Percentiles rank a stretch among this genome's conserved stretches.
phyloP scores from a whole-genome alignment of 2,797 vertebrate genomes.

The Sciurus vulgaris region DNA sequence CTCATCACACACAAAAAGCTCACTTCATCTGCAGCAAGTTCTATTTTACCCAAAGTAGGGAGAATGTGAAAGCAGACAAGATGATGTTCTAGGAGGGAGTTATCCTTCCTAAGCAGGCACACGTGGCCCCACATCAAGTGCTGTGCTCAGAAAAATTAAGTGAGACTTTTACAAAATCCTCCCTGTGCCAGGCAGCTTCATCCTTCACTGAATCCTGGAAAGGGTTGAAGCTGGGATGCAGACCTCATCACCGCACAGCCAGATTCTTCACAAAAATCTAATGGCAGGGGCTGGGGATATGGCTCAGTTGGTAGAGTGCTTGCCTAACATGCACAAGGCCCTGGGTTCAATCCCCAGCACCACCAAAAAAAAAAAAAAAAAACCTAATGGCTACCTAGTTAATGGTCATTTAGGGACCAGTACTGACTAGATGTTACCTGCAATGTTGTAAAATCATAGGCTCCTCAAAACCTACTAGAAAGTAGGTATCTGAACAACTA shows the following conservation, averaged over 20 bases:
- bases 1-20: slow-evolving; percentile 37
- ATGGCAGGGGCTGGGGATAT: too few species aligned
- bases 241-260: not conserved
- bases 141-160: not conserved
- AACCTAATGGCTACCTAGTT: not conserved
- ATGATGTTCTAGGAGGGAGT: not conserved
- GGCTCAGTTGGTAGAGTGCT: too few species aligned
- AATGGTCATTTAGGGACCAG: not conserved
- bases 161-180: not conserved
- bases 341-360: too few species aligned
- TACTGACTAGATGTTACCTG: not conserved
- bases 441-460: not conserved
- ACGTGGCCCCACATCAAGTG: not conserved
- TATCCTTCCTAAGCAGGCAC: not conserved
- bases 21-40: not conserved
- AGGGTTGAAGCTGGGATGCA: not conserved
- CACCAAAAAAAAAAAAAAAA: too few species aligned
- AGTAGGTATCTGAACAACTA: too few species aligned
- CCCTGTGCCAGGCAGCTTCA: not conserved
- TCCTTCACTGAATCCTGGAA: not conserved
- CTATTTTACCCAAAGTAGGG: not conserved
- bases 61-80: not conserved
- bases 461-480: not conserved
- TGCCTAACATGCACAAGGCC: too few species aligned
- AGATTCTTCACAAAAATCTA: not conserved